Evolutionary conservation across 2,888 invertebrate genomes (phyloP).

Genomic region (Macrophya annulata): DNA sequence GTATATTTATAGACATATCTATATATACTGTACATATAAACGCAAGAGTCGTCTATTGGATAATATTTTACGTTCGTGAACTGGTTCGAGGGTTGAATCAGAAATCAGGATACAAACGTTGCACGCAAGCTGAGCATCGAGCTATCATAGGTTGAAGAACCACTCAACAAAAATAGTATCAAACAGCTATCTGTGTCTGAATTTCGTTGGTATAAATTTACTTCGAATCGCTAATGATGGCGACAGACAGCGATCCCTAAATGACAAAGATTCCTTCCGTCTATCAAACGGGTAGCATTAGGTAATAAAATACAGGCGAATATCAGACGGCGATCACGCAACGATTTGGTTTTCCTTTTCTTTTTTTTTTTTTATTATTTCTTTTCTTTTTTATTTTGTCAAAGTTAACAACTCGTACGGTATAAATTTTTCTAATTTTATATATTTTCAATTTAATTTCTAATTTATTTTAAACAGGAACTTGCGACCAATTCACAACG

Average conservation of each 20-base stretch:
- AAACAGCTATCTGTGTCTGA: conserved; percentile 11
- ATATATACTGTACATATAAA: not conserved
- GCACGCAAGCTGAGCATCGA: conserved; percentile 52
- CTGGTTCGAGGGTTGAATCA: conserved; percentile 43
- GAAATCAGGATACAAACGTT: conserved; percentile 26
- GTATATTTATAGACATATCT: conserved; percentile 31
- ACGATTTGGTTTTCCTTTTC: not conserved
- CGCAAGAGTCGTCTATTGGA: conserved; percentile 24
- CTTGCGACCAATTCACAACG: not conserved
- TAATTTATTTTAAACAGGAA: not conserved
- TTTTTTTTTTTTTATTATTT: not conserved
- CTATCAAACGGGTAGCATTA: conserved; percentile 33
- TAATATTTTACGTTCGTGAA: conserved; percentile 48
- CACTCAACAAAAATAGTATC: conserved; percentile 54
- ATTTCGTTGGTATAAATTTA: conserved; percentile 33
- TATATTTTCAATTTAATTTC: too few species aligned
- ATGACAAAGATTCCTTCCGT: conserved; percentile 41
- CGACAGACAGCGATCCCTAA: not conserved
- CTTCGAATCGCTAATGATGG: conserved; percentile 29
- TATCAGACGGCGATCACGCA: conserved; percentile 8
- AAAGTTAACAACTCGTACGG: not conserved
- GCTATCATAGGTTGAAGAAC: conserved; percentile 42
- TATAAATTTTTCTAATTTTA: not conserved
- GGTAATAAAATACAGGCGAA: conserved; percentile 24
- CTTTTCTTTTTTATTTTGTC: not conserved